Percentiles rank a stretch among this genome's conserved stretches.
Conservation (phyloP, 2,888 invertebrate species). For the Drosophila ustulata region DNA sequence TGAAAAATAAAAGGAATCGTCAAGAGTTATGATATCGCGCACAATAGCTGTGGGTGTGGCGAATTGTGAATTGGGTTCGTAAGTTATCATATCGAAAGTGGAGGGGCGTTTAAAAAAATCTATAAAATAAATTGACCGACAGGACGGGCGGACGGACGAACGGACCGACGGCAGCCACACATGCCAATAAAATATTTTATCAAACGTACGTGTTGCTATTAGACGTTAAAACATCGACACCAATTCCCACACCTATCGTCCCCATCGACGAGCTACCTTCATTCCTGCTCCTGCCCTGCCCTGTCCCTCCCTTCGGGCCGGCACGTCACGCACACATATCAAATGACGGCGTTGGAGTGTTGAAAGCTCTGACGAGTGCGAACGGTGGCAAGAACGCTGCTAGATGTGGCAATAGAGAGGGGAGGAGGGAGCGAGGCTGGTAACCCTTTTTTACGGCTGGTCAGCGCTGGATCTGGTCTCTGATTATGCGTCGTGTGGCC, state of each 20-base stretch:
- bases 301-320: not conserved
- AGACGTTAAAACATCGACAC: constrained; percentile 59
- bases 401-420: not conserved
- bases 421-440: constrained; percentile 7
- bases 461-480: constrained; percentile 60
- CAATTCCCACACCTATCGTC: constrained; percentile 14
- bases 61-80: constrained; percentile 1
- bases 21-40: constrained; percentile 1
- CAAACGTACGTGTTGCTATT: constrained; percentile 80
- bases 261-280: not conserved
- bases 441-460: constrained; percentile 79
- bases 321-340: constrained; percentile 74
- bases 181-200: constrained; percentile 82
- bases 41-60: not conserved
- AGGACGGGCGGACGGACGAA: constrained; percentile 13
- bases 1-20: not conserved
- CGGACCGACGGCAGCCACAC: constrained; percentile 46
- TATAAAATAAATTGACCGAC: constrained; percentile 71
- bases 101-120: constrained; percentile 58
- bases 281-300: not conserved
- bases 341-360: constrained; percentile 79
- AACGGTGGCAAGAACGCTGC: constrained; percentile 11
- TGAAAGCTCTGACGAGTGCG: constrained; percentile 71
- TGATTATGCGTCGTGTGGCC: constrained; percentile 73
- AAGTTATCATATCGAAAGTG: constrained; percentile 27